Evolutionary conservation across 2,888 invertebrate species (phyloP), one percentile per base, ranked within the genome.

Genomic region (Cryptocephalus primarius): DNA sequence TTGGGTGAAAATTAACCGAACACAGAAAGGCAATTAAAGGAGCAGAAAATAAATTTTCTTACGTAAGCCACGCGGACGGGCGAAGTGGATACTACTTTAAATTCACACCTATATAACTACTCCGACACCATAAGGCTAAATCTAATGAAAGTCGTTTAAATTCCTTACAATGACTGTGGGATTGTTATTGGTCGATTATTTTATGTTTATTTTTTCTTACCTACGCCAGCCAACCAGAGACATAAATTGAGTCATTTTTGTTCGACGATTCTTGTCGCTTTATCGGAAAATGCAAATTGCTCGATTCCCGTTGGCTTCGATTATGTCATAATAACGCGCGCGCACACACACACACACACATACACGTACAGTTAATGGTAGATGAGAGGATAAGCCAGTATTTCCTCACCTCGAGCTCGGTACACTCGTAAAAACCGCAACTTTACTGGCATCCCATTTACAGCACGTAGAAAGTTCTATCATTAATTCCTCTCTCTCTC

Each of bases 11-110:
- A 54, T 52, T 47, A 39, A 52, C 43, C 50, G 46, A 49, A 55
- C 55, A 55, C 48, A 51, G 55, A 55, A 55, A 55, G 44, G 47
- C 55, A 55, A 55, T 55, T 55, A 55, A 49, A 51, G 46, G 32
- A 11, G 39, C 40, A 34, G 44, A 47, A 46, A 52, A 53, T 54
- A 50, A 54, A 55, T 51, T 51, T 48, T 41, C 43, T 52, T 51
- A 43, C 47, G 45, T 40, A 50, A 50, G 22, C 22, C 22, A 22
- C 22, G 22, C 22, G 22, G 22, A 22, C 22, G 22, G 22, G 22
- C 43, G 41, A 41, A 46, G 36, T 38, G 14, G 45, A 46, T 38
- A 48, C 44, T 22, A 43, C 43, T 50, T 52, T 50, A 47, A 52
- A 51, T 51, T 54, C 51, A 49, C 53, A 52, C 51, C 51, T 50